These are phyloP conservation scores for Chrysomela aeneicollis DNA, from an alignment of 2,888 invertebrate genomes.

Conservation along the genomic window DNA sequence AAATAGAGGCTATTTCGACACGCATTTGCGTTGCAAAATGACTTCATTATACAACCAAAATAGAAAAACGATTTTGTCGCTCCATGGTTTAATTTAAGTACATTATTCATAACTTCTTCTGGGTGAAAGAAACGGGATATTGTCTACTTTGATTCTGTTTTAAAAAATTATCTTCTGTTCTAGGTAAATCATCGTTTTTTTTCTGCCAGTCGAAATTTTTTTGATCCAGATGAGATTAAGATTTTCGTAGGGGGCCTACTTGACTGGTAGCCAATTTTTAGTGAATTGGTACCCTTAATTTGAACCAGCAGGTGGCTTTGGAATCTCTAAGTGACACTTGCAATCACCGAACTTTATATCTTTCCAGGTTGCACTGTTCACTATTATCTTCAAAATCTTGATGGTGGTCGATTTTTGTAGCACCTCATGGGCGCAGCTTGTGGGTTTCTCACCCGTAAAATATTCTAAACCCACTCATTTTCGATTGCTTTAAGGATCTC, in stretches of 20 bases:
- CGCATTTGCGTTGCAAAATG: too few relatives aligned
- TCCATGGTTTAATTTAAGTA: too few relatives aligned
- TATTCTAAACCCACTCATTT: not conserved
- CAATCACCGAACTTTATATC: conserved; percentile 19
- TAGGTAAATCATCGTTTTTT: too few relatives aligned
- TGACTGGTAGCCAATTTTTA: not conserved
- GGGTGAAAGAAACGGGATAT: too few relatives aligned
- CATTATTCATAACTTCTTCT: too few relatives aligned
- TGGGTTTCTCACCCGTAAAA: too few relatives aligned
- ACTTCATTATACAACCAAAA: too few relatives aligned
- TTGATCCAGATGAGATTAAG: not conserved
- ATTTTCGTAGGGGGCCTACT: not conserved
- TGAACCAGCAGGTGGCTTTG: conserved; percentile 47
- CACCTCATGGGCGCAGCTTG: conserved; percentile 2
- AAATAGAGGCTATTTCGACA: too few relatives aligned
- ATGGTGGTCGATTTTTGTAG: conserved; percentile 9
- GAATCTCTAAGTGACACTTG: conserved; percentile 24
- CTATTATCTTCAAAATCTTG: conserved; percentile 24
- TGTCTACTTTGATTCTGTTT: too few relatives aligned
- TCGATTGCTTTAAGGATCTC: not conserved
- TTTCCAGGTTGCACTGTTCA: conserved; percentile 2
- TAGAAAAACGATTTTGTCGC: too few relatives aligned
- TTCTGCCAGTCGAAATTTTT: too few relatives aligned
- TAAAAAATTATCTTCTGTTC: too few relatives aligned
- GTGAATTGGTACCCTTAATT: conserved; percentile 47